These are phyloP conservation scores for Tyto alba DNA, from an alignment of 2,113 vertebrate genomes.

Conservation along the genomic window DNA sequence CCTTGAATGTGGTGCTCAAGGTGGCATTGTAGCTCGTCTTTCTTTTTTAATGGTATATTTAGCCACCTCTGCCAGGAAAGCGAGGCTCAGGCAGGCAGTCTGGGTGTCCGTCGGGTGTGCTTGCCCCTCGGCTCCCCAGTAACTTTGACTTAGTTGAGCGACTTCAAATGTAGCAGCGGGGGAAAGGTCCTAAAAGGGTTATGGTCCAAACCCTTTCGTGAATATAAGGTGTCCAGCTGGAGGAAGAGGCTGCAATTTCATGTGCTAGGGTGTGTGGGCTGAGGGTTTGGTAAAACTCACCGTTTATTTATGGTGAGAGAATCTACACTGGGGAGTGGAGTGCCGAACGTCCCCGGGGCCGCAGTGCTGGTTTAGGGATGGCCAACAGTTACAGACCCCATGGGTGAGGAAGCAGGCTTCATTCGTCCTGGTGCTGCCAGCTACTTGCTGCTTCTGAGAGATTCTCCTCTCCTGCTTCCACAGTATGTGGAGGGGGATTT, in stretches of 20 bases:
- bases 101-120: rapidly evolving
- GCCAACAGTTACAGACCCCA: not conserved
- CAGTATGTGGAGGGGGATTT: not conserved
- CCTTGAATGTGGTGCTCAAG: not conserved
- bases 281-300: not conserved
- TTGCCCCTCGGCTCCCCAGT: not conserved
- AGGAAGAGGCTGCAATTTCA: not conserved
- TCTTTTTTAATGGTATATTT: not conserved
- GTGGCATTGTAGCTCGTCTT: not conserved
- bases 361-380: not conserved
- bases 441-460: not conserved
- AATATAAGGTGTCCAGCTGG: not conserved
- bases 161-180: not conserved
- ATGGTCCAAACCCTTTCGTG: not conserved
- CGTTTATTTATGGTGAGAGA: rapidly evolving
- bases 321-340: not conserved
- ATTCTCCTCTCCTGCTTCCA: not conserved
- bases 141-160: not conserved
- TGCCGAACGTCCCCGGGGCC: rapidly evolving
- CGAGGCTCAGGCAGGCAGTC: not conserved
- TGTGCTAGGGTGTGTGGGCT: not conserved
- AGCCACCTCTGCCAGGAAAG: not conserved
- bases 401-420: not conserved
- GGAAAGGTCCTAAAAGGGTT: not conserved
- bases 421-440: not conserved